Evolutionary conservation across 2,797 vertebrate genomes (phyloP), one percentile per base, ranked within the genome.

Genomic region (Smutsia gigantea): DNA sequence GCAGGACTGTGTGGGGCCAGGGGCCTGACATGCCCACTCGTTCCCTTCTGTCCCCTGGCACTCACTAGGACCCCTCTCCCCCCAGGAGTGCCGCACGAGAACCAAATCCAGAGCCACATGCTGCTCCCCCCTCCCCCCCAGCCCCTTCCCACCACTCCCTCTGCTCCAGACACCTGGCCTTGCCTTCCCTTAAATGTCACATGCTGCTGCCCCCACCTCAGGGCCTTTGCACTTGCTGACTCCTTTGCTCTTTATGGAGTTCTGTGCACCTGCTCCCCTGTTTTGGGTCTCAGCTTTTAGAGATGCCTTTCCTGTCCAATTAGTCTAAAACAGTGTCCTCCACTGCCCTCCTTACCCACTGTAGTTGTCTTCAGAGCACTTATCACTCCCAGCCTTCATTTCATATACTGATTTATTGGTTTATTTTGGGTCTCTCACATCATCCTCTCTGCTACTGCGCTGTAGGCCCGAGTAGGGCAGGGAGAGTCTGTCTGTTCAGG

Each of bases 101-200:
- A 79, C 13, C 4, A 2, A 15, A 15, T 83, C 57, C 31, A 66
- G 23, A 34, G n/a, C 13, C 27, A 79, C 12, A 1, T 7, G 0
- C n/a, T 4, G 14, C 17, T 1, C 46, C 4, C 12, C 25, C 14
- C 61, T 77, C 13, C 0, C 14, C 42, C 2, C 23, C 2, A 1
- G 19, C 37, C 34, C 49, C n/a, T 15, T 1, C 46, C 37, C 0
- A 0, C 57, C 6, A 2, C 31, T 7, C 6, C 25, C 23, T 19
- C 59, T 4, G 5, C 74, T 79, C 59, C 19, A 55, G 71, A 23
- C 29, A 25, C 74, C 7, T 4, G 59, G 37, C 27, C n/a, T 69
- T 46, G 2, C 5, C 25, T n/a, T 51, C 42, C 34, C 68, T 92
- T 18, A n/a, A 31, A 5, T 1, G 5, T 1, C 39, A 37, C 4